These are phyloP conservation scores for Capromys pilorides DNA, from an alignment of 2,797 vertebrate genomes.

Conservation along the genomic window DNA sequence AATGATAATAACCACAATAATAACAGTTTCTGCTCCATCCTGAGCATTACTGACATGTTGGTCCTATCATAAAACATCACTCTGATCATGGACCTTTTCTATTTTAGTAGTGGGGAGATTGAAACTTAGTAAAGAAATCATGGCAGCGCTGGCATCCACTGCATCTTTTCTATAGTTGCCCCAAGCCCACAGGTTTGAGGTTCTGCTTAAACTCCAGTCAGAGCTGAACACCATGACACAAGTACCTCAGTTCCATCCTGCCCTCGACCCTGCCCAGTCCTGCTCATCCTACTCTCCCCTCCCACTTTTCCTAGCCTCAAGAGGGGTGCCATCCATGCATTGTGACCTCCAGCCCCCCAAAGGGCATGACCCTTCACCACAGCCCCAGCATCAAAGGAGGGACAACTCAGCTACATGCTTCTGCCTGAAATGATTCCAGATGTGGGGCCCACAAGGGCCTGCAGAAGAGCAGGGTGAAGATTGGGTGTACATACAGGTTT, in stretches of 20 bases:
- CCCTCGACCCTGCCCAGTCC: not conserved
- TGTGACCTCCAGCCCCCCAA: constrained; percentile 50
- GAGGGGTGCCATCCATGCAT: constrained; percentile 48
- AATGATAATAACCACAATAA: not conserved
- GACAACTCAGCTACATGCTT: constrained; percentile 40
- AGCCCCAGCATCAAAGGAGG: constrained; percentile 73
- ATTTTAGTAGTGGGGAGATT: not conserved
- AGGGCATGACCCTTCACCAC: constrained; percentile 69
- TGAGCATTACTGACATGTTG: not conserved
- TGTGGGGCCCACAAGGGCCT: constrained; percentile 56
- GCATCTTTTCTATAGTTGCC: not conserved
- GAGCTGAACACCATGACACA: not conserved
- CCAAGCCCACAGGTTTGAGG: not conserved
- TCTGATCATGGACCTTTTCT: not conserved
- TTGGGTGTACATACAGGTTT: not conserved
- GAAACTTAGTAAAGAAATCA: constrained; percentile 1
- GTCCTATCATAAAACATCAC: not conserved
- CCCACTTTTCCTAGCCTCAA: constrained; percentile 51
- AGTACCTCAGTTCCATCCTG: not conserved
- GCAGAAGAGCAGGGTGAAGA: constrained; percentile 5
- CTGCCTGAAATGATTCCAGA: constrained; percentile 77
- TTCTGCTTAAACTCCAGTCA: not conserved
- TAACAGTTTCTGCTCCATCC: not conserved
- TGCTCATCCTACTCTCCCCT: not conserved
- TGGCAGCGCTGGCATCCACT: not conserved